These are phyloP conservation scores for Patella caerulea DNA, from an alignment of 2,888 invertebrate genomes.

Conservation along the genomic window DNA sequence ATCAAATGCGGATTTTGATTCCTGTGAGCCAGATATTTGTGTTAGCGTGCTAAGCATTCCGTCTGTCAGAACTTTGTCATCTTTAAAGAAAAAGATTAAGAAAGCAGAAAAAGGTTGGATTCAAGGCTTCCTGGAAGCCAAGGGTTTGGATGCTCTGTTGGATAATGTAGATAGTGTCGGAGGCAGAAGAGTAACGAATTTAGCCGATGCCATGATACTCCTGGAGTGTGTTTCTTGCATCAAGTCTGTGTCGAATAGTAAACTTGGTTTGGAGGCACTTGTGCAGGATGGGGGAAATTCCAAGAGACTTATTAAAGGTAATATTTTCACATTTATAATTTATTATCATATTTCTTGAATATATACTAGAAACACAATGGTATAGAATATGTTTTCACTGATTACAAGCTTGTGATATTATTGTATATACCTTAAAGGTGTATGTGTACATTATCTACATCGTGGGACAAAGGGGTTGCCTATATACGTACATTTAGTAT, in stretches of 20 bases:
- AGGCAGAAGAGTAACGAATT: slow-evolving; percentile 56
- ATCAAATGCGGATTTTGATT: slow-evolving; percentile 53
- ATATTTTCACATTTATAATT: slow-evolving; percentile 26
- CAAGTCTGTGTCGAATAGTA: slow-evolving; percentile 83
- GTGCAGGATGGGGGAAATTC: slow-evolving; percentile 94
- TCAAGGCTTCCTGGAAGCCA: slow-evolving; percentile 64
- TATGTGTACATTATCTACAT: no score
- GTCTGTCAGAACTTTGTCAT: slow-evolving; percentile 50
- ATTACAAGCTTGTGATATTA: no score
- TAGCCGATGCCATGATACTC: slow-evolving; percentile 65
- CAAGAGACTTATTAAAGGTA: slow-evolving; percentile 87
- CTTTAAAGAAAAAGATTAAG: slow-evolving; percentile 63
- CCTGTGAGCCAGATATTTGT: slow-evolving; percentile 57
- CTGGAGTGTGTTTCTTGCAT: slow-evolving; percentile 68
- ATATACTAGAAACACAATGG: no score
- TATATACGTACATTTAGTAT: no score
- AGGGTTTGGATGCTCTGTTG: slow-evolving; percentile 59
- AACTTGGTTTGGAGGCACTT: slow-evolving; percentile 93
- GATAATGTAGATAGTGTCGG: slow-evolving; percentile 64
- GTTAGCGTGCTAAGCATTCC: slow-evolving; percentile 56
- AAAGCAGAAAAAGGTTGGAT: slow-evolving; percentile 60
- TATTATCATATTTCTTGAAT: no score
- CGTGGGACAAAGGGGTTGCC: no score
- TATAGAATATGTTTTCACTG: no score
- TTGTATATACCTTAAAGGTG: no score